Percentiles rank a stretch among this genome's conserved stretches.
Evolutionary conservation across 1,140 invertebrate species (phyloP).

Genomic region (Drosophila virilis): DNA sequence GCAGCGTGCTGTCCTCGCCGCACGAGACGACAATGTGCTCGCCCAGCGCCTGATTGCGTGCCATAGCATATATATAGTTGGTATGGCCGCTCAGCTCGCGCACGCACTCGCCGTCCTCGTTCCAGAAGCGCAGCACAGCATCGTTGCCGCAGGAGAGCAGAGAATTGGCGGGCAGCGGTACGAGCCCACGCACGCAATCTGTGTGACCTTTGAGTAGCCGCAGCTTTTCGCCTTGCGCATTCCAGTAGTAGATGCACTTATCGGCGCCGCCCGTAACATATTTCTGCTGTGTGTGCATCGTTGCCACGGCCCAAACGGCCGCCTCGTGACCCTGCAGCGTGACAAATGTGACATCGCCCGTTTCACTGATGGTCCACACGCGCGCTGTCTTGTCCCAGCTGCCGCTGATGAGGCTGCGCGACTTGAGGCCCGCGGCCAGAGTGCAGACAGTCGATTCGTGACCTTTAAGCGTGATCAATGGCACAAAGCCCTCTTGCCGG

Average conservation of each 20-base stretch:
- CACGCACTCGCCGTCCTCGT: constrained; percentile 90
- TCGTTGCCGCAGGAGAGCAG: constrained; percentile 97
- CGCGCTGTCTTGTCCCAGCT: constrained; percentile 96
- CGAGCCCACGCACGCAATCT: constrained; percentile 94
- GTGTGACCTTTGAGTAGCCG: constrained; percentile 89
- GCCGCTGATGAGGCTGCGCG: constrained; percentile 86
- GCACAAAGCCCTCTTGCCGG: constrained; percentile 86
- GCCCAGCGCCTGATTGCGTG: constrained; percentile 86
- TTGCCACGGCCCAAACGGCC: constrained; percentile 95
- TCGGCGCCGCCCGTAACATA: constrained; percentile 96
- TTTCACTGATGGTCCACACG: constrained; percentile 89
- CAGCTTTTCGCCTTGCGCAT: constrained; percentile 85
- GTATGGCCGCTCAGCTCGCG: constrained; percentile 92
- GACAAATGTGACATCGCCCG: constrained; percentile 85
- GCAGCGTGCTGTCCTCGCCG: constrained; percentile 94
- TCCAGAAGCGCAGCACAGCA: constrained; percentile 93
- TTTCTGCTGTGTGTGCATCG: constrained; percentile 85
- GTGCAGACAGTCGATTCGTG: constrained; percentile 90
- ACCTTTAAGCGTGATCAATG: constrained; percentile 89
- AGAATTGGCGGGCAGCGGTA: constrained; percentile 87
- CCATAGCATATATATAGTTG: constrained; percentile 89
- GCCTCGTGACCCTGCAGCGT: constrained; percentile 90
- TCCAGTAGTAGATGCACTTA: constrained; percentile 94
- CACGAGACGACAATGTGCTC: constrained; percentile 89
- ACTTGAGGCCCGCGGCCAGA: constrained; percentile 83